Evolutionary conservation across 2,797 vertebrate species (phyloP).

Genomic region (Dendrocincla fuliginosa): DNA sequence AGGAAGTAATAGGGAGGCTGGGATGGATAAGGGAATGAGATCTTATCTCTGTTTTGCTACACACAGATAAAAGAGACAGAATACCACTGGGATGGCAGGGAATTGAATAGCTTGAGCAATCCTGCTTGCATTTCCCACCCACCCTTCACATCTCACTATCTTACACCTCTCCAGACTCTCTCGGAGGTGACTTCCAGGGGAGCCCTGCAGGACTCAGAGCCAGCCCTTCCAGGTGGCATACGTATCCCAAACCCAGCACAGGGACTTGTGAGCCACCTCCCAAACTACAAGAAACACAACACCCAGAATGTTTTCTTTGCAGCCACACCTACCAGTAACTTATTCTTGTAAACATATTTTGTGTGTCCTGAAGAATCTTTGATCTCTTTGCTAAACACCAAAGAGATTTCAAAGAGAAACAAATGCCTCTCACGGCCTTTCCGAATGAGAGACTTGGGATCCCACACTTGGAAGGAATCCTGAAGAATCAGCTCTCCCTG

Average conservation of each 20-base stretch:
- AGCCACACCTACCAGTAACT: slow-evolving; percentile 87
- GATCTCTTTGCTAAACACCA: slow-evolving; percentile 98
- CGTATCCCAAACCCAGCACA: neutral
- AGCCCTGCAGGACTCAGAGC: neutral
- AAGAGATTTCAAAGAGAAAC: slow-evolving; percentile 97
- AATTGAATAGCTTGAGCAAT: neutral
- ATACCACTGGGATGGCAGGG: neutral
- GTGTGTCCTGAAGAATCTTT: slow-evolving; percentile 96
- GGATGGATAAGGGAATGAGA: neutral
- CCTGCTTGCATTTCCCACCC: neutral
- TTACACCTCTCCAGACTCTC: neutral
- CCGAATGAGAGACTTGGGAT: slow-evolving; percentile 95
- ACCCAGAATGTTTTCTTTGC: neutral
- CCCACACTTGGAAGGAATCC: slow-evolving; percentile 99
- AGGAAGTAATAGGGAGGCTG: neutral
- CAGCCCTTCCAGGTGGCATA: neutral
- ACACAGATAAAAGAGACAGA: neutral
- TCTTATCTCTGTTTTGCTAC: neutral
- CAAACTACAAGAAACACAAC: neutral
- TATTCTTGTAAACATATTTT: slow-evolving; percentile 99
- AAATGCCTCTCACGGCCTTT: slow-evolving; percentile 96
- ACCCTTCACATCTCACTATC: neutral
- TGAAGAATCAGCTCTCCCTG: slow-evolving; percentile 97
- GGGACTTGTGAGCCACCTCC: neutral
- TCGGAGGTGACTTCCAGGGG: neutral